Percentiles rank a stretch among this genome's conserved stretches.
These are phyloP conservation scores for Macaca mulatta DNA, from an alignment of 2,113 vertebrate genomes.

Conservation along the genomic window DNA sequence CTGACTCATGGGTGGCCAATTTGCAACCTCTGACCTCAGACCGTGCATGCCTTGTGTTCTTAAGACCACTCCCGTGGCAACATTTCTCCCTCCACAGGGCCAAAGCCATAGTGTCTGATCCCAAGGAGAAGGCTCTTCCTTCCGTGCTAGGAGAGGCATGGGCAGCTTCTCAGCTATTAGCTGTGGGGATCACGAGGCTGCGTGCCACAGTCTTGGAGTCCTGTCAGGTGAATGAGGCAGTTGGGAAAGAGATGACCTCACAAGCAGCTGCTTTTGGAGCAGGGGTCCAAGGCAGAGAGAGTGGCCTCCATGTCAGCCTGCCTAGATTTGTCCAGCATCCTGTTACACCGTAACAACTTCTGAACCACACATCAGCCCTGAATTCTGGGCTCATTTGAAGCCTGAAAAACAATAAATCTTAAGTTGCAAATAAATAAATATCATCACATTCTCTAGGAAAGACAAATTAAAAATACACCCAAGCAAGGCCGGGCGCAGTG, in stretches of 20 bases:
- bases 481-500: background rate
- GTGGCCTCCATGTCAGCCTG: background rate
- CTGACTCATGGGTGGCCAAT: background rate
- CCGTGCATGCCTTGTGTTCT: background rate
- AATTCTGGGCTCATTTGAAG: background rate
- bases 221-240: background rate
- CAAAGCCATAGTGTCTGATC: background rate
- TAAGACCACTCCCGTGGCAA: background rate
- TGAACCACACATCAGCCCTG: background rate
- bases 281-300: background rate
- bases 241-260: background rate
- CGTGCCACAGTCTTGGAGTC: background rate
- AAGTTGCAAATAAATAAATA: background rate
- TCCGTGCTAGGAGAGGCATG: background rate
- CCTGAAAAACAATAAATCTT: conserved; percentile 45
- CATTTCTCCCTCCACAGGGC: background rate
- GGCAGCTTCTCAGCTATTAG: background rate
- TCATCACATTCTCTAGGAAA: background rate
- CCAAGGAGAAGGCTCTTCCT: background rate
- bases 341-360: background rate
- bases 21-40: background rate
- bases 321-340: background rate
- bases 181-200: rapidly evolving
- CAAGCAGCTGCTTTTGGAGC: background rate
- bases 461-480: background rate